phyloP scores from a whole-genome alignment of 2,888 invertebrate genomes.

The Tetrapedia diversipes region DNA sequence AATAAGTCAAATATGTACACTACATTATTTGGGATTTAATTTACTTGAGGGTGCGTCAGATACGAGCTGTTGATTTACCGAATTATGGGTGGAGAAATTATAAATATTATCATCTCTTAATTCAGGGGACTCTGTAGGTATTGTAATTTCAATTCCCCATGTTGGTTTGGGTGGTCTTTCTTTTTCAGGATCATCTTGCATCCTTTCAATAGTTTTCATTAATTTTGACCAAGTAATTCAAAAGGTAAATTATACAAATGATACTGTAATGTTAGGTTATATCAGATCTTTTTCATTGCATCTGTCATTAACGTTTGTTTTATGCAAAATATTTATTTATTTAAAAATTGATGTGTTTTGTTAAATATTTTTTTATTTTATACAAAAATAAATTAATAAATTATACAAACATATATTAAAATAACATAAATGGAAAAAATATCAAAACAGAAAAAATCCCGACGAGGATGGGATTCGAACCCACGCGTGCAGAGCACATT shows the following conservation, averaged over 20 bases:
- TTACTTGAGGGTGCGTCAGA: not conserved
- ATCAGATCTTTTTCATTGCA: not conserved
- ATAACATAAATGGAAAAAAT: not conserved
- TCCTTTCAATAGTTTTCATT: not conserved
- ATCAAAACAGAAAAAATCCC: constrained; percentile 63
- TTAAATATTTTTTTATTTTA: not conserved
- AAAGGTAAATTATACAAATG: not conserved
- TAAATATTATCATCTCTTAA: not conserved
- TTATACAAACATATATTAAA: not conserved
- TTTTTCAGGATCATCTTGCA: not conserved
- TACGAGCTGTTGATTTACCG: not conserved
- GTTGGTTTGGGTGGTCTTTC: constrained; percentile 4
- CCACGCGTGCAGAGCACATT: constrained; percentile 84
- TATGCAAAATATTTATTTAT: not conserved
- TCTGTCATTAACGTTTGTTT: not conserved
- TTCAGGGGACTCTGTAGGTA: constrained; percentile 1
- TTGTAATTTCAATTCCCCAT: constrained; percentile 21
- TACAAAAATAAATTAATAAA: not conserved
- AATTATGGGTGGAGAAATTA: not conserved
- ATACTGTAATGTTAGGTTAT: constrained; percentile 2
- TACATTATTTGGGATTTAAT: not conserved
- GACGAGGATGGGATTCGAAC: constrained; percentile 83
- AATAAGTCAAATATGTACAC: not conserved
- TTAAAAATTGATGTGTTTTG: not conserved
- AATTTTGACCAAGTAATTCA: not conserved